Percentiles rank a stretch among this genome's conserved stretches.
Evolutionary conservation across 2,797 vertebrate genomes (phyloP).

Genomic region (Enteromius anoplus): DNA sequence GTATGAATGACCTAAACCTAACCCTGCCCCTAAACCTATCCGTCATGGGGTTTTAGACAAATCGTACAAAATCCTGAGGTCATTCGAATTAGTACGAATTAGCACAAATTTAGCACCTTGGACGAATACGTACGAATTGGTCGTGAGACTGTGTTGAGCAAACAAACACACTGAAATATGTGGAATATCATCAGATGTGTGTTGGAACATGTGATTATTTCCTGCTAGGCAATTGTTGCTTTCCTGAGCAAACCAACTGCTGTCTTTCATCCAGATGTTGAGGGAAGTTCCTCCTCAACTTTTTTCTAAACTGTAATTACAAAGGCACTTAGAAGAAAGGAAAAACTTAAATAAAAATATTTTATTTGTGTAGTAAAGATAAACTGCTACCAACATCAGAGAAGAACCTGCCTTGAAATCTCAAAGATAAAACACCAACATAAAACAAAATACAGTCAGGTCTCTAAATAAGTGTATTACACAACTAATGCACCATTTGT

Average conservation of each 20-base stretch:
- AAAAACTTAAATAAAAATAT: not conserved
- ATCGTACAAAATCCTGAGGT: too few species aligned
- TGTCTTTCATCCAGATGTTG: slow-evolving; percentile 52
- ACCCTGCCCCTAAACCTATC: too few species aligned
- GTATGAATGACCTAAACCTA: too few species aligned
- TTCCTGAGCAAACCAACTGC: slow-evolving; percentile 24
- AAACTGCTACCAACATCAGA: not conserved
- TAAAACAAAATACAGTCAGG: not conserved
- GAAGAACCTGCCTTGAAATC: not conserved
- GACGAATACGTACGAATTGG: too few species aligned
- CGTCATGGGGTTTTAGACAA: too few species aligned
- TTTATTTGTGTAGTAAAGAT: too few species aligned
- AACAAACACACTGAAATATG: not conserved
- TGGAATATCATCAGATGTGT: not conserved
- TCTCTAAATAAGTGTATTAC: not conserved
- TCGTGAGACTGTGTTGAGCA: too few species aligned
- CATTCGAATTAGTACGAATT: too few species aligned
- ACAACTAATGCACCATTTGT: not conserved
- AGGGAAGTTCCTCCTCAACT: slow-evolving; percentile 44
- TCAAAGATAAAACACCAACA: not conserved
- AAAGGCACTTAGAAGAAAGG: not conserved
- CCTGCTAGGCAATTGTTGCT: slow-evolving; percentile 4
- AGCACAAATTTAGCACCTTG: too few species aligned
- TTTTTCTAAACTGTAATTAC: slow-evolving; percentile 39
- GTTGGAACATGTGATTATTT: not conserved